A percentile compares a stretch with the other conserved stretches of the same genome.
These are phyloP conservation scores for Eupsilia transversa DNA, from an alignment of 2,888 invertebrate species.

Conservation along the genomic window DNA sequence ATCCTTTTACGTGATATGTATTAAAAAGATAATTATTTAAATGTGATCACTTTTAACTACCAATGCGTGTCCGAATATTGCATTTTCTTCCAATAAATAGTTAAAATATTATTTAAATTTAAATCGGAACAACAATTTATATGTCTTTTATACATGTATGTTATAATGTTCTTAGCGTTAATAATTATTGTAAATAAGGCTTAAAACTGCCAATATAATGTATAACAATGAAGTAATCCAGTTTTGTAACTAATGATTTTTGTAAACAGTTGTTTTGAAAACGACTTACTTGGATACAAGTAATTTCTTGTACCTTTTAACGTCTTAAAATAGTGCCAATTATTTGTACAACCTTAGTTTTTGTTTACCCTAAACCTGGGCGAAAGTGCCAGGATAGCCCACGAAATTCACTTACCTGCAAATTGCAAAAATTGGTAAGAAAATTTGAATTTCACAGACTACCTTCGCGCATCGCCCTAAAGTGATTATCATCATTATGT, in stretches of 20 bases:
- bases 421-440: neutral
- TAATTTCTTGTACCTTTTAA: conserved; percentile 32
- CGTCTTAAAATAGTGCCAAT: conserved; percentile 2
- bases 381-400: neutral
- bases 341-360: neutral
- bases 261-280: neutral
- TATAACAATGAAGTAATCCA: conserved; percentile 26
- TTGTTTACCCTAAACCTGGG: neutral
- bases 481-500: neutral
- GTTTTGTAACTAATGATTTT: conserved; percentile 9
- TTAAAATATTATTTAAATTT: conserved; percentile 1
- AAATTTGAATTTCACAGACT: neutral
- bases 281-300: neutral
- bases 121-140: conserved; percentile 20
- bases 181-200: conserved; percentile 33
- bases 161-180: neutral
- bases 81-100: neutral
- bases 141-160: neutral
- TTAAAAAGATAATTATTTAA: neutral
- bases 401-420: neutral
- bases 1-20: neutral
- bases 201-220: conserved; percentile 32
- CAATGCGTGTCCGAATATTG: neutral
- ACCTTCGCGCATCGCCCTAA: neutral
- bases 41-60: neutral